phyloP scores from a whole-genome alignment of 2,888 invertebrate genomes.

The Bombylius major region DNA sequence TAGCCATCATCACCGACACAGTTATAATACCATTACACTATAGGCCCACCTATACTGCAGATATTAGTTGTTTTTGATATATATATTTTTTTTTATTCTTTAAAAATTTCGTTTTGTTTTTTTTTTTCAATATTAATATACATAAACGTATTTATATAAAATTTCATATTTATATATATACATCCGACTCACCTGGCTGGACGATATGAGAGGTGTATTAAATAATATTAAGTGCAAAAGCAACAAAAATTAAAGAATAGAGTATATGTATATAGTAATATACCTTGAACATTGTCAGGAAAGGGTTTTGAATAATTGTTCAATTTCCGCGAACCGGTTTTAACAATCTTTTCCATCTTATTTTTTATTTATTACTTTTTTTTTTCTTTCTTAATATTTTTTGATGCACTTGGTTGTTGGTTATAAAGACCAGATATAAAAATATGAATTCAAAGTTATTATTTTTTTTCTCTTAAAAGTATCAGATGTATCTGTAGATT shows the following conservation, averaged over 20 bases:
- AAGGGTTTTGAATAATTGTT: conserved; percentile 13
- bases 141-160: no score
- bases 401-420: neutral
- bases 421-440: neutral
- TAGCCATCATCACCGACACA: conserved; percentile 5
- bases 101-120: no score
- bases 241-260: neutral
- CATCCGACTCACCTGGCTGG: conserved; percentile 1
- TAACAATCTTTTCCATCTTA: neutral
- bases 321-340: conserved; percentile 12
- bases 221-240: conserved; percentile 1
- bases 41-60: neutral
- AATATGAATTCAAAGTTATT: neutral
- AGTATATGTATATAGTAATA: neutral
- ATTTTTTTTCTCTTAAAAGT: no score
- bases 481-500: no score
- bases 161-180: neutral
- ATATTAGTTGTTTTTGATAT: no score
- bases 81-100: neutral
- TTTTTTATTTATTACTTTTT: neutral
- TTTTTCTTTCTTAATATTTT: neutral
- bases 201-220: conserved; percentile 5
- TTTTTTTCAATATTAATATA: no score
- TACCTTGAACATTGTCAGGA: conserved; percentile 8
- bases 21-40: neutral